phyloP scores from a whole-genome alignment of 2,113 vertebrate genomes.

The Phodopus roborovskii region DNA sequence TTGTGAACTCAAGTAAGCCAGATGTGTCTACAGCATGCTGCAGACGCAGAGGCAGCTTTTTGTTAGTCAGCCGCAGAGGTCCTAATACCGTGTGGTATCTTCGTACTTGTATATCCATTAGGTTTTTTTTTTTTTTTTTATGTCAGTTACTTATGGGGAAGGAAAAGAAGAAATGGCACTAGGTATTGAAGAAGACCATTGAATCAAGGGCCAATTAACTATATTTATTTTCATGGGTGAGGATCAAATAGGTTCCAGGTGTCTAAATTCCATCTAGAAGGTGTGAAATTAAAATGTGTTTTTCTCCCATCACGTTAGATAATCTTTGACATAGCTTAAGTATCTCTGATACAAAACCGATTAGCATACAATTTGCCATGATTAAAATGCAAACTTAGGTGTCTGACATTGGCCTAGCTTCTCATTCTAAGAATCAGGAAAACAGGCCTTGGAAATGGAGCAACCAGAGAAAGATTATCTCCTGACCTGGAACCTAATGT shows the following conservation, averaged over 20 bases:
- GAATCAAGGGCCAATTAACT: slow-evolving; percentile 51
- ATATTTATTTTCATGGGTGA: slow-evolving; percentile 71
- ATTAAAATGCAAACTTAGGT: slow-evolving; percentile 31
- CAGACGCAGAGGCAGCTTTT: slow-evolving; percentile 55
- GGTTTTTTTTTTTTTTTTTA: slow-evolving; percentile 2
- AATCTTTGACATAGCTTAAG: slow-evolving; percentile 47
- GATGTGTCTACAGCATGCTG: slow-evolving; percentile 73
- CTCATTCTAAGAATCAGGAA: neutral
- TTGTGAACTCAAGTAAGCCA: slow-evolving; percentile 79
- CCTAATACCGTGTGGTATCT: slow-evolving; percentile 72
- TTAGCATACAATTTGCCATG: slow-evolving; percentile 5
- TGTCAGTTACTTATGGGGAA: slow-evolving; percentile 64
- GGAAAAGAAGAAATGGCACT: slow-evolving; percentile 55
- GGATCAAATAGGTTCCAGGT: slow-evolving; percentile 71
- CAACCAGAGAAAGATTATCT: neutral
- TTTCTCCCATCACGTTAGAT: neutral
- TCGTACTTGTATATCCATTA: slow-evolving; percentile 77
- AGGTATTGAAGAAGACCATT: slow-evolving; percentile 45
- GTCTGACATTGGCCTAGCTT: neutral
- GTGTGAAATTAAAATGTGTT: slow-evolving; percentile 69
- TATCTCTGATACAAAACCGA: slow-evolving; percentile 37
- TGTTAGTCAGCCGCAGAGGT: slow-evolving; percentile 72
- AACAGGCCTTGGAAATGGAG: neutral
- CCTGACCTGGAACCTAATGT: neutral
- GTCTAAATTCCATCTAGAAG: slow-evolving; percentile 58